A percentile compares a stretch with the other conserved stretches of the same genome.
Evolutionary conservation across 2,888 invertebrate genomes (phyloP).

Genomic region (Eumerus sabulonum): DNA sequence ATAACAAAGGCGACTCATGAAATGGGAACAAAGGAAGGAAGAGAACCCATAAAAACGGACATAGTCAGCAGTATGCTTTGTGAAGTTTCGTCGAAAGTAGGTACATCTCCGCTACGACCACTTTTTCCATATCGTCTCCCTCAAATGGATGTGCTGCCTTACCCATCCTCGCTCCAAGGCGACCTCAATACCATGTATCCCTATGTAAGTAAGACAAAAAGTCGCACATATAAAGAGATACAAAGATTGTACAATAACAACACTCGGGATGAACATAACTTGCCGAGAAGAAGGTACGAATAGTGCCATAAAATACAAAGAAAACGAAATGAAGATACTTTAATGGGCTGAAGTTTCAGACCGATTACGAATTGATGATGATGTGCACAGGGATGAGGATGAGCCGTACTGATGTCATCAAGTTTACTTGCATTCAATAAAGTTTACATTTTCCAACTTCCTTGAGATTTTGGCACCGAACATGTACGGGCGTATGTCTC

Average conservation of each 20-base stretch:
- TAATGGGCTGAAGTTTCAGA: conserved; percentile 22
- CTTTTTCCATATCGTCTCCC: conserved; percentile 23
- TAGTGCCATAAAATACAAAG: conserved; percentile 14
- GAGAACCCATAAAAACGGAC: conserved; percentile 37
- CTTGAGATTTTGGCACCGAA: conserved; percentile 1
- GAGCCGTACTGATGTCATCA: conserved; percentile 14
- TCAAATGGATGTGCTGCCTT: background rate
- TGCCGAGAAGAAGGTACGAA: no score
- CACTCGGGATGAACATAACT: background rate
- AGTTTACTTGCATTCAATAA: conserved; percentile 62
- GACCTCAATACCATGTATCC: conserved; percentile 17
- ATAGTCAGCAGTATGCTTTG: conserved; percentile 49
- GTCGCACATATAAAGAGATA: conserved; percentile 10
- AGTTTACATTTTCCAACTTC: conserved; percentile 41
- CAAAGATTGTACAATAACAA: no score
- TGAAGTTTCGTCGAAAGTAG: conserved; percentile 38
- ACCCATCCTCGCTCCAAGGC: conserved; percentile 10
- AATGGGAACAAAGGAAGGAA: conserved; percentile 30
- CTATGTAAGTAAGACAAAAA: background rate
- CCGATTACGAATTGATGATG: conserved; percentile 42
- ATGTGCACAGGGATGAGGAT: background rate
- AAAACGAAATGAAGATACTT: conserved; percentile 36
- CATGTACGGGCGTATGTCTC: conserved; percentile 15
- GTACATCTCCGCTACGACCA: conserved; percentile 22
- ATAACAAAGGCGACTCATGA: conserved; percentile 48